These are phyloP conservation scores for Buteo buteo DNA, from an alignment of 2,113 vertebrate genomes.

Conservation along the genomic window DNA sequence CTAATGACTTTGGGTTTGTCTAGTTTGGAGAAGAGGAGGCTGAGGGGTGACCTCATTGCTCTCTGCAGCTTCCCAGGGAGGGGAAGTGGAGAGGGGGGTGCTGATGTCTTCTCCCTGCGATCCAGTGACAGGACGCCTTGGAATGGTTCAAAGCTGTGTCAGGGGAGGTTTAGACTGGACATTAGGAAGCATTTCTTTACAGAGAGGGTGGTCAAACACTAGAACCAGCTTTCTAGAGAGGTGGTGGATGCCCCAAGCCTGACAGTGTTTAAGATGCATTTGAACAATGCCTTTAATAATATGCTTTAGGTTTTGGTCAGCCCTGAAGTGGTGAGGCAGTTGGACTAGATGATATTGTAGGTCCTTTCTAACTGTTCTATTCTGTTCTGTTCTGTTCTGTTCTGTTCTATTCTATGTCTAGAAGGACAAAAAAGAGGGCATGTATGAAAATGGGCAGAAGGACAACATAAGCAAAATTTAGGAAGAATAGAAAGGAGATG, in stretches of 20 bases:
- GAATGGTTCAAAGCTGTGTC: neutral
- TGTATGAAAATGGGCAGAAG: neutral
- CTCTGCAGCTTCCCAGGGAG: neutral
- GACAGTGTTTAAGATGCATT: neutral
- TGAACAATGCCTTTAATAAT: neutral
- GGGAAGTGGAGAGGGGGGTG: neutral
- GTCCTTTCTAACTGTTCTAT: neutral
- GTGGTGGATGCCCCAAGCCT: neutral
- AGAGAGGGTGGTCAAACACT: neutral
- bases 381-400: too few relatives aligned
- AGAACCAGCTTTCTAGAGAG: neutral
- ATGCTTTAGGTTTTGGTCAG: neutral
- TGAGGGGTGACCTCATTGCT: rapidly evolving
- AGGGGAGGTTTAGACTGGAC: neutral
- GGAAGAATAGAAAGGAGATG: neutral
- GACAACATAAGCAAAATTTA: neutral
- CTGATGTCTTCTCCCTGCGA: neutral
- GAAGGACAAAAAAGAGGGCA: neutral
- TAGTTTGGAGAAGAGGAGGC: neutral
- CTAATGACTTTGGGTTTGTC: neutral
- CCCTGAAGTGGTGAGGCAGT: neutral
- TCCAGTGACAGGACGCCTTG: rapidly evolving
- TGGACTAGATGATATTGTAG: neutral
- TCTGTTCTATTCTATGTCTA: neutral
- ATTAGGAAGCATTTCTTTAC: neutral